Percentiles rank a stretch among this genome's conserved stretches.
Evolutionary conservation across 2,888 invertebrate species (phyloP).

Genomic region (Priocnemis perturbator): DNA sequence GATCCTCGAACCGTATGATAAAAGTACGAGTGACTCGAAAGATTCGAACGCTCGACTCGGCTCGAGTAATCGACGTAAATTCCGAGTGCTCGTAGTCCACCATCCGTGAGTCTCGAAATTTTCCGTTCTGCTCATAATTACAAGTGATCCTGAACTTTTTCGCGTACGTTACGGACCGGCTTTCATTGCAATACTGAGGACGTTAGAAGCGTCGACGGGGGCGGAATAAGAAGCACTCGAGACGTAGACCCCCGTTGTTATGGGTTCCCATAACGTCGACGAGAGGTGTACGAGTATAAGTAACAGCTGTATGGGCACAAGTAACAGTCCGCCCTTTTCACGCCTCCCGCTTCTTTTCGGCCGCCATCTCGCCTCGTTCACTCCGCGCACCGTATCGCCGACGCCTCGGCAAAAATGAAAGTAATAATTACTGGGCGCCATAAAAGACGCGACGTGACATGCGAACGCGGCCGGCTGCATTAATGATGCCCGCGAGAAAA

Average conservation of each 20-base stretch:
- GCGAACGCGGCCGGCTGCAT: slow-evolving; percentile 1
- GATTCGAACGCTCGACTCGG: too few relatives aligned
- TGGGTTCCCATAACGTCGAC: slow-evolving; percentile 44
- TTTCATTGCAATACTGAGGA: slow-evolving; percentile 54
- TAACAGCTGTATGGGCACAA: slow-evolving; percentile 22
- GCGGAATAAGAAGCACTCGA: slow-evolving; percentile 51
- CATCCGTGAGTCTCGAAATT: too few relatives aligned
- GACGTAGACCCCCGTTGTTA: slow-evolving; percentile 43
- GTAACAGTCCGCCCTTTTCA: slow-evolving; percentile 27
- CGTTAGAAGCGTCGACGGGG: slow-evolving; percentile 53
- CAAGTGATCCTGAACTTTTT: too few relatives aligned
- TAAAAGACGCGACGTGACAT: slow-evolving; percentile 26
- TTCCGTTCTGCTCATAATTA: too few relatives aligned
- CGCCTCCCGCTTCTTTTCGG: slow-evolving; percentile 18
- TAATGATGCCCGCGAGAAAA: too few relatives aligned
- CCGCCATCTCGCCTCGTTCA: slow-evolving; percentile 11
- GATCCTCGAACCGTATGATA: too few relatives aligned
- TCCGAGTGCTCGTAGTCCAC: too few relatives aligned
- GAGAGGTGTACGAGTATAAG: slow-evolving; percentile 18
- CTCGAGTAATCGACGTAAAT: too few relatives aligned
- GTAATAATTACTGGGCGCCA: slow-evolving; percentile 46
- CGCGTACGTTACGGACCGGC: slow-evolving; percentile 16
- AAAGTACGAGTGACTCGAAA: too few relatives aligned
- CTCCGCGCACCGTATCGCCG: not conserved
- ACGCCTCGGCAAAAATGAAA: slow-evolving; percentile 42